phyloP scores from a whole-genome alignment of 2,797 vertebrate species.

The Dicrostonyx torquatus region DNA sequence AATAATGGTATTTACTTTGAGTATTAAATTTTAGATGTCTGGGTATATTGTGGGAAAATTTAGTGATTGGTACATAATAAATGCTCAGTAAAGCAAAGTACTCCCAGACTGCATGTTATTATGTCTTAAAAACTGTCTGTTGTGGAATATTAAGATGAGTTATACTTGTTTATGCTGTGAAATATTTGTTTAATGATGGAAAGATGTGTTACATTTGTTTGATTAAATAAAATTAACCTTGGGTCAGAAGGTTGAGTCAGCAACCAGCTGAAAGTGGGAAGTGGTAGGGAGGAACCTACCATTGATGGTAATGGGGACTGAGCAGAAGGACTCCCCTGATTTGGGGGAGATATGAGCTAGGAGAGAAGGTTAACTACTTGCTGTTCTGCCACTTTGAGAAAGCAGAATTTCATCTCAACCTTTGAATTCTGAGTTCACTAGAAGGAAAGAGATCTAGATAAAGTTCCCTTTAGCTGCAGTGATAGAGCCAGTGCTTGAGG shows the following conservation, averaged over 20 bases:
- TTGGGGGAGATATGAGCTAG: background rate
- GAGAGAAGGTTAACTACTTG: background rate
- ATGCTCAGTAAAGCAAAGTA: background rate
- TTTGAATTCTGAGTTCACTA: background rate
- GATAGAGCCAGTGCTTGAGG: too few relatives aligned
- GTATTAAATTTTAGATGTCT: background rate
- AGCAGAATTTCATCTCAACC: background rate
- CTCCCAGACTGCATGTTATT: background rate
- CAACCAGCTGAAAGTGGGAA: background rate
- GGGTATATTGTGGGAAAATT: background rate
- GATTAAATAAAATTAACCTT: too few relatives aligned
- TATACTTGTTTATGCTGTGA: too few relatives aligned
- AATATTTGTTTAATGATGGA: too few relatives aligned
- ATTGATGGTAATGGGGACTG: background rate
- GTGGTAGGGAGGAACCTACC: background rate
- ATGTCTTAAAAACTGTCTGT: background rate
- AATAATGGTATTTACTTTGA: background rate
- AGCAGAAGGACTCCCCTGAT: background rate
- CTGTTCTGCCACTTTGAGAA: background rate
- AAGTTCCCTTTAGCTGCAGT: background rate
- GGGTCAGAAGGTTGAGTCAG: too few relatives aligned
- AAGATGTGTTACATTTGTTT: too few relatives aligned
- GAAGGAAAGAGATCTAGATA: background rate
- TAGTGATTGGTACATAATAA: background rate
- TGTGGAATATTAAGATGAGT: too few relatives aligned